Evolutionary conservation across 2,888 invertebrate species (phyloP), one percentile per base, ranked within the genome.

Genomic region (Carabus problematicus): DNA sequence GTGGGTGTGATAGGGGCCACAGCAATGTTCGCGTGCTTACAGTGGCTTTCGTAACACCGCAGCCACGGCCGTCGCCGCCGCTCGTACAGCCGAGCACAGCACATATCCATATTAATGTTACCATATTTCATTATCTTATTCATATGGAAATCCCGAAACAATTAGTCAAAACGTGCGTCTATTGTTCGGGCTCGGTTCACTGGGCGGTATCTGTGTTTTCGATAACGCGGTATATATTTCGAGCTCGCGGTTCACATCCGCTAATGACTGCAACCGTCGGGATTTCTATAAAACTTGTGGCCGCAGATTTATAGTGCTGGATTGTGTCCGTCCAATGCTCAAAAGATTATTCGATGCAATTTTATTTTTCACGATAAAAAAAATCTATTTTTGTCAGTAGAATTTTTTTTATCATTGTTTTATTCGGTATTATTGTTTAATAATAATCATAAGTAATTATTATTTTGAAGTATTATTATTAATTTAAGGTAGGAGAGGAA

Each of bases 71-170:
- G 16, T 12, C 14, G 41, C 41, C 12, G 40, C 14, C 41, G 40
- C 56, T 12, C n/a, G 14, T 40, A 29, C 9, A 18, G 56, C 39
- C 56, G 56, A 45, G 80, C 80, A 76, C 78, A 79, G 86, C 85
- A 86, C 86, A 87, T 85, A 88, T 88, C 86, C 88, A 88, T 88
- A 88, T 88, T 88, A 88, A 88, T 88, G 87, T 86, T 83, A 87
- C 88, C 88, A 88, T 90, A 89, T 89, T 90, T 90, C 89, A 90
- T 87, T 86, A 88, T 87, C 89, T 90, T 89, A 90, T 90, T 90
- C 90, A 90, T 89, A 91, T 90, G 90, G 88, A 89, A 90, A 90
- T 89, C 85, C 86, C 84, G 82, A 82, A 83, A 81, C 83, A 85
- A 83, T 86, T 85, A 85, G 86, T 87, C 82, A 82, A 82, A 82